phyloP scores from a whole-genome alignment of 2,888 invertebrate species.

The Cremastinae sp. region DNA sequence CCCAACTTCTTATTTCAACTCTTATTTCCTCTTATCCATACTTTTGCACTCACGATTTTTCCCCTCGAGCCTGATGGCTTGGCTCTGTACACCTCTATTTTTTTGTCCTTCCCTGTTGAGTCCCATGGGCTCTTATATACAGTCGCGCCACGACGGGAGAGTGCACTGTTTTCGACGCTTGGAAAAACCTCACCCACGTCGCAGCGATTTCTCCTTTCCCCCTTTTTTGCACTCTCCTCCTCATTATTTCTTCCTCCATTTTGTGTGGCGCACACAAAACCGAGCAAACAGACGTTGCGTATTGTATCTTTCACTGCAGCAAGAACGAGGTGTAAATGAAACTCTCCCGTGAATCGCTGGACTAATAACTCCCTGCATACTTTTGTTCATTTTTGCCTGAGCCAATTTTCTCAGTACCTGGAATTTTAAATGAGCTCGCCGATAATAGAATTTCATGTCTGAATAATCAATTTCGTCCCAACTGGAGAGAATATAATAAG shows the following conservation, averaged over 20 bases:
- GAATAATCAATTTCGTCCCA: too few relatives aligned
- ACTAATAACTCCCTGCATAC: slow-evolving; percentile 63
- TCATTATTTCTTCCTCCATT: slow-evolving; percentile 19
- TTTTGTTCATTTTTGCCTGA: slow-evolving; percentile 29
- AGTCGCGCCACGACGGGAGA: slow-evolving; percentile 25
- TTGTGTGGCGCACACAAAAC: background rate
- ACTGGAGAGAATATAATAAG: too few relatives aligned
- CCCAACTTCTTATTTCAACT: slow-evolving; percentile 4
- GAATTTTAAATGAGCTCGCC: too few relatives aligned
- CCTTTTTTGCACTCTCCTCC: slow-evolving; percentile 30
- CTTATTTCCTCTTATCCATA: background rate
- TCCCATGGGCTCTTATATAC: slow-evolving; percentile 4
- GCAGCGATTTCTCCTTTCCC: slow-evolving; percentile 27
- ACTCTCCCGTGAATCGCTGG: slow-evolving; percentile 26
- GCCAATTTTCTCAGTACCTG: slow-evolving; percentile 8
- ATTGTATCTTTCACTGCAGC: slow-evolving; percentile 45
- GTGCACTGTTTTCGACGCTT: slow-evolving; percentile 19
- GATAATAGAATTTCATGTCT: too few relatives aligned
- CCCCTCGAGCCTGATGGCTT: background rate
- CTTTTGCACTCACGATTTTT: slow-evolving; percentile 13
- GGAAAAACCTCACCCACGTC: slow-evolving; percentile 20
- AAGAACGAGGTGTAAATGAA: slow-evolving; percentile 38
- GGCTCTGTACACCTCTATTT: slow-evolving; percentile 19
- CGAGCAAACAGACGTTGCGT: slow-evolving; percentile 23
- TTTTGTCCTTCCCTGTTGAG: slow-evolving; percentile 17